Evolutionary conservation across 1,140 invertebrate genomes (phyloP).

Genomic region (Heliothis subflexa): DNA sequence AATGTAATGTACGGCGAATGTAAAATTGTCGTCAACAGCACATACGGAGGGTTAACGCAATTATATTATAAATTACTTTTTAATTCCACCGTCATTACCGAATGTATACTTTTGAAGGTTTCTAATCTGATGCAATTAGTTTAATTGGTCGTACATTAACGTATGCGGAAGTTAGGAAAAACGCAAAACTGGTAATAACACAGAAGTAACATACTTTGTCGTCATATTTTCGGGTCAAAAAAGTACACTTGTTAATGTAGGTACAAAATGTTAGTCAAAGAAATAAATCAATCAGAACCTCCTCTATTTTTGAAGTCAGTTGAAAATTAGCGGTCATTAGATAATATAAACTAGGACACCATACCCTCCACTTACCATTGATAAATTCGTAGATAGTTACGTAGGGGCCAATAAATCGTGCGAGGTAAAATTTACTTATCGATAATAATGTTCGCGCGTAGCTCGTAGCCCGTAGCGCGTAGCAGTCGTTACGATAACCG

Average conservation of each 20-base stretch:
- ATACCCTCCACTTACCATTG: constrained; percentile 28
- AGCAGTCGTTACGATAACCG: constrained; percentile 72
- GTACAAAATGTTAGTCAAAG: no score
- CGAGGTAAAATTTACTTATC: constrained; percentile 16
- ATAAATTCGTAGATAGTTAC: constrained; percentile 8
- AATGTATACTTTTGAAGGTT: background rate
- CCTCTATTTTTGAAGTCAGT: no score
- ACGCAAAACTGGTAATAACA: background rate
- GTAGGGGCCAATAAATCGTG: constrained; percentile 29
- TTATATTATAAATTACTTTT: constrained; percentile 37
- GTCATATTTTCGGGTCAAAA: no score
- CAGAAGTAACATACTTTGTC: background rate
- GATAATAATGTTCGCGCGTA: constrained; percentile 46
- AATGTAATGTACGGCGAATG: background rate
- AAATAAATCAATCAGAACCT: no score
- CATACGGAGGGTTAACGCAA: constrained; percentile 16
- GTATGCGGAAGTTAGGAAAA: background rate
- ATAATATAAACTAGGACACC: background rate
- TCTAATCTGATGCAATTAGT: background rate
- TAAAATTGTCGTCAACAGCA: background rate
- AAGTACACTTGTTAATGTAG: no score
- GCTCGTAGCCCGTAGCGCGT: constrained; percentile 64
- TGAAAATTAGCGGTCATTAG: no score
- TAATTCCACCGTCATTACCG: constrained; percentile 25
- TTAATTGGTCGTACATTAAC: constrained; percentile 1